These are phyloP conservation scores for Papilio xuthus DNA, from an alignment of 1,140 invertebrate species.

Conservation along the genomic window DNA sequence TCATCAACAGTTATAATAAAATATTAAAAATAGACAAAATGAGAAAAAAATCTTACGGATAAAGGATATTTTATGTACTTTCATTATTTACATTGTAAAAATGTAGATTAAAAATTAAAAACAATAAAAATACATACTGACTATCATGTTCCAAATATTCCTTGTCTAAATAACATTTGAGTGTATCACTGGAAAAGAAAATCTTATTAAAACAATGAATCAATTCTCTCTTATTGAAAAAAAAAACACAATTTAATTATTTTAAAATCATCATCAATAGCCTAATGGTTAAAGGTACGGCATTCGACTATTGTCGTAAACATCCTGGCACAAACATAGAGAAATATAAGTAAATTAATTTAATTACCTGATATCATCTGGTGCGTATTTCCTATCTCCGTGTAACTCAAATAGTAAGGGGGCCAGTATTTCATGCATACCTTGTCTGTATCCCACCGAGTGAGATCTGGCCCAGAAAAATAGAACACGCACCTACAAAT, in stretches of 20 bases:
- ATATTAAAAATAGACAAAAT: too few relatives aligned
- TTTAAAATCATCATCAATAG: too few relatives aligned
- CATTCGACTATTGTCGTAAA: too few relatives aligned
- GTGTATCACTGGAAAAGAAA: conserved; percentile 77
- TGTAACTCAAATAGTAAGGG: conserved; percentile 89
- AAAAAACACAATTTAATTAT: neutral
- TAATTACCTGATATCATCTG: conserved; percentile 66
- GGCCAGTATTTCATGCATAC: conserved; percentile 93
- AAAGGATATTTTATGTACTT: too few relatives aligned
- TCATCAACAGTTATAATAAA: too few relatives aligned
- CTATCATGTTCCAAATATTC: conserved; percentile 88
- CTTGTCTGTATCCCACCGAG: conserved; percentile 89
- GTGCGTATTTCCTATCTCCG: conserved; percentile 85
- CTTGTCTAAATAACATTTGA: conserved; percentile 80
- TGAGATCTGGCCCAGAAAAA: conserved; percentile 87
- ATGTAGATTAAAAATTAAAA: neutral
- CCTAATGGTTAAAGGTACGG: too few relatives aligned
- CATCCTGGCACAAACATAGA: too few relatives aligned
- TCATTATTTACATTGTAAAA: too few relatives aligned
- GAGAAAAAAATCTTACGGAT: too few relatives aligned
- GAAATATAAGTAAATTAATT: too few relatives aligned
- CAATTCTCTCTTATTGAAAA: too few relatives aligned
- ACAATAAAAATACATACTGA: conserved; percentile 83
- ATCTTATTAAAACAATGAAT: conserved; percentile 32
- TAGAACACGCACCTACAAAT: conserved; percentile 78